Evolutionary conservation across 2,797 vertebrate genomes (phyloP).

Genomic region (Anolis apletophallus): DNA sequence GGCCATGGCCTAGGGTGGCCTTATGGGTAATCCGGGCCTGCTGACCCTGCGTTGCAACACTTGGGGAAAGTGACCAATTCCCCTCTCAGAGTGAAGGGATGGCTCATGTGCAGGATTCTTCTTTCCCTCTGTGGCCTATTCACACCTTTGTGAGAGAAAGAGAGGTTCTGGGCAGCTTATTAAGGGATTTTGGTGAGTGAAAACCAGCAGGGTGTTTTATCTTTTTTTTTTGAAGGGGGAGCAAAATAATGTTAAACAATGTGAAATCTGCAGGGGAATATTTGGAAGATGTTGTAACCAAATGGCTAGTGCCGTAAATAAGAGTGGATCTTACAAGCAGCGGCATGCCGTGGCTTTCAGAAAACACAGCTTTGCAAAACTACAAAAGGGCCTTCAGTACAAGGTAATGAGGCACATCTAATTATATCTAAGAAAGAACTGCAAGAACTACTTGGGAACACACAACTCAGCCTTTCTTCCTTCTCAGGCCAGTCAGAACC

Average conservation of each 20-base stretch:
- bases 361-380: slow-evolving; percentile 73
- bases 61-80: neutral
- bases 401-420: slow-evolving; percentile 82
- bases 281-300: slow-evolving; percentile 61
- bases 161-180: slow-evolving; percentile 22
- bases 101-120: slow-evolving; percentile 44
- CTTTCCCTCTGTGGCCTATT: neutral
- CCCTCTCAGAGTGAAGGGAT: slow-evolving; percentile 51
- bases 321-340: slow-evolving; percentile 57
- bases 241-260: slow-evolving; percentile 66
- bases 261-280: slow-evolving; percentile 53
- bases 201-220: slow-evolving; percentile 11
- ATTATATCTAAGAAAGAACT: slow-evolving; percentile 82
- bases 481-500: slow-evolving; percentile 59
- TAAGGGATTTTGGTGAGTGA: slow-evolving; percentile 26
- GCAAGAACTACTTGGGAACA: slow-evolving; percentile 74
- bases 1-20: too few species aligned
- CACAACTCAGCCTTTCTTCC: slow-evolving; percentile 65
- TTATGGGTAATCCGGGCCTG: too few species aligned
- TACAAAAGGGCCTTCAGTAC: slow-evolving; percentile 80
- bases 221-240: slow-evolving; percentile 10
- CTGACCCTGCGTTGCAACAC: too few species aligned
- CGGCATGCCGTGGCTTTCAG: slow-evolving; percentile 65
- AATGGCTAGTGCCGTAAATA: slow-evolving; percentile 57
- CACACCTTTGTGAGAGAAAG: slow-evolving; percentile 7